Evolutionary conservation across 2,888 invertebrate species (phyloP), one percentile per base, ranked within the genome.

Genomic region (Actias luna): DNA sequence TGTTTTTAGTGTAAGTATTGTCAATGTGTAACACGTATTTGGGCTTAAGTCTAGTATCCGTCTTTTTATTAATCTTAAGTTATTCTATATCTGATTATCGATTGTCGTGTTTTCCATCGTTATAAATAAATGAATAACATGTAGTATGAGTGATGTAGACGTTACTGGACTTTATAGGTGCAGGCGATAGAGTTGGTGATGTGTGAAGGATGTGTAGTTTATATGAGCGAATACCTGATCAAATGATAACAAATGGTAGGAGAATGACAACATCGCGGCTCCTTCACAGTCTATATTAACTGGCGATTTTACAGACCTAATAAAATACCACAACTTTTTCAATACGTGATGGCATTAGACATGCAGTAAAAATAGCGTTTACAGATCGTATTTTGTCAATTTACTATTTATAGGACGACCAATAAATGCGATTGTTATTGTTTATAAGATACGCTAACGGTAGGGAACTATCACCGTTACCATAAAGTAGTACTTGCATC

Each of bases 371-470:
- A 91, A 86, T 86, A 88, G 88, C 89, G 87, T 89, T 89, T 84
- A 85, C 88, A 90, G 86, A 78, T 89, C 83, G 79, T 87, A 88
- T 80, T 77, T 78, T 80, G 82, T 82, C 81, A 87, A 88, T 90
- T 92, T 91, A 92, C 83, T 87, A 84, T 84, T 81, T 79, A 82
- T 84, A 83, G 81, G 89, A 89, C 87, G 89, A 85, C 88, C 90
- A 88, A 92, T 92, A 92, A 92, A 92, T 92, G 92, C 87, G 91
- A 91, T 92, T 93, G 92, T 92, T 89, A 92, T 91, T 88, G 88
- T 91, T 91, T 91, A 90, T 89, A 84, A 84, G 85, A 88, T 85
- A 88, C 90, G n/a, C 90, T 89, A 89, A 89, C 84, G 86, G 88
- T 83, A 83, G 80, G 87, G 84, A 89, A 90, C 87, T 88, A 88